phyloP scores from a whole-genome alignment of 2,797 vertebrate genomes.

The Malacoctenus gilli region DNA sequence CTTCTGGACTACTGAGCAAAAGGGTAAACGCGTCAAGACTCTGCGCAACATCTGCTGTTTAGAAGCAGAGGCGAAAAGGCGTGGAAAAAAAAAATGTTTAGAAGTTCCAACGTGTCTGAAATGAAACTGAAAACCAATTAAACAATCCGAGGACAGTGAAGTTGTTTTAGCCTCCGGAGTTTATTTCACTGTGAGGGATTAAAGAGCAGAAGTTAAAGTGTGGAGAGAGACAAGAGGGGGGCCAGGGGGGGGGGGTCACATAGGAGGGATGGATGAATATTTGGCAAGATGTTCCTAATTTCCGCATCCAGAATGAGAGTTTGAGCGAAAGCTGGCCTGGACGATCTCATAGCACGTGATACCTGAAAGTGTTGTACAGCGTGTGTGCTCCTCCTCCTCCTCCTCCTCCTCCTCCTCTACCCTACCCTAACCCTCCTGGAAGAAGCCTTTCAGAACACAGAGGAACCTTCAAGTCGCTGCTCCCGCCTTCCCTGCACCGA shows the following conservation, averaged over 20 bases:
- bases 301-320: slow-evolving; percentile 38
- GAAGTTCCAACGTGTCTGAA: slow-evolving; percentile 36
- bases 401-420: no score
- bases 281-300: slow-evolving; percentile 18
- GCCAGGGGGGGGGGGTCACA: slow-evolving; percentile 8
- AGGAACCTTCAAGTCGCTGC: slow-evolving; percentile 27
- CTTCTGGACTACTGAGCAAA: slow-evolving; percentile 63
- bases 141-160: slow-evolving; percentile 9
- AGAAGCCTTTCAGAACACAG: slow-evolving; percentile 34
- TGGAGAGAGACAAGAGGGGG: slow-evolving; percentile 11
- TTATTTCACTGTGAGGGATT: slow-evolving; percentile 9
- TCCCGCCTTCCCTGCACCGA: slow-evolving; percentile 16
- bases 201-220: background rate
- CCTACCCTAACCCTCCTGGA: no score
- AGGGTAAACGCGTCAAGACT: slow-evolving; percentile 33
- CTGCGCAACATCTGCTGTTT: slow-evolving; percentile 48
- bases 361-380: no score
- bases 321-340: slow-evolving; percentile 64
- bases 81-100: slow-evolving; percentile 40
- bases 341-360: no score
- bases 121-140: slow-evolving; percentile 18
- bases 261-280: slow-evolving; percentile 9
- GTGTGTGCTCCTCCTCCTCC: no score
- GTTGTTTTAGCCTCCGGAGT: slow-evolving; percentile 12
- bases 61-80: slow-evolving; percentile 23